phyloP scores from a whole-genome alignment of 2,888 invertebrate species.

The Rutpela maculata region DNA sequence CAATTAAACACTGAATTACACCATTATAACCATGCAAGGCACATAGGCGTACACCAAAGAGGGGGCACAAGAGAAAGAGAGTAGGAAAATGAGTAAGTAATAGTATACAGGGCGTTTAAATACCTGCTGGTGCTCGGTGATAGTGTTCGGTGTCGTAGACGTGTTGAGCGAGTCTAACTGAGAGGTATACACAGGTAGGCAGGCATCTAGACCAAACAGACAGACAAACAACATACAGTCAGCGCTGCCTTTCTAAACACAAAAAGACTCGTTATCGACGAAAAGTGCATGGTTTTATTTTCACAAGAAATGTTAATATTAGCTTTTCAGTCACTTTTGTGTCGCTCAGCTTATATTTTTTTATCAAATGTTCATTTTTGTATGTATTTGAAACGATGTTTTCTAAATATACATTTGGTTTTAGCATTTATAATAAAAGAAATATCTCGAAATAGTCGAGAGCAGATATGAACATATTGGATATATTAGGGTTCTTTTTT shows the following conservation, averaged over 20 bases:
- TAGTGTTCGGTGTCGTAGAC: conserved; percentile 73
- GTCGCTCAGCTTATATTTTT: no score
- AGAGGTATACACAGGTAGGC: conserved; percentile 90
- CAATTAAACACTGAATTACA: conserved; percentile 35
- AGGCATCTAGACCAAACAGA: conserved; percentile 97
- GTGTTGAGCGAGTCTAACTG: conserved; percentile 91
- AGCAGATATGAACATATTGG: no score
- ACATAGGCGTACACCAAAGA: conserved; percentile 53
- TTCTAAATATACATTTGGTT: no score
- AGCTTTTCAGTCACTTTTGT: no score
- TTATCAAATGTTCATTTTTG: no score
- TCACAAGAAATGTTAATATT: no score
- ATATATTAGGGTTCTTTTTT: no score
- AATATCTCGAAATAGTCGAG: no score
- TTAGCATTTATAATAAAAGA: no score
- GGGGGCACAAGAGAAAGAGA: conserved; percentile 48
- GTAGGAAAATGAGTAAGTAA: conserved; percentile 49
- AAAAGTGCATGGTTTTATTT: conserved; percentile 20
- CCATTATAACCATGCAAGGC: conserved; percentile 51
- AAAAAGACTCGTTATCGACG: conserved; percentile 60
- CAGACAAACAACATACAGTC: conserved; percentile 81
- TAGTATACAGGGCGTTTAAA: conserved; percentile 63
- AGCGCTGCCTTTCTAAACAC: conserved; percentile 66
- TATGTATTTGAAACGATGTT: no score
- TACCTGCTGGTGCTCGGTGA: conserved; percentile 74